Conservation (phyloP, 2,888 invertebrate genomes). For the Dryocosmus kuriphilus region DNA sequence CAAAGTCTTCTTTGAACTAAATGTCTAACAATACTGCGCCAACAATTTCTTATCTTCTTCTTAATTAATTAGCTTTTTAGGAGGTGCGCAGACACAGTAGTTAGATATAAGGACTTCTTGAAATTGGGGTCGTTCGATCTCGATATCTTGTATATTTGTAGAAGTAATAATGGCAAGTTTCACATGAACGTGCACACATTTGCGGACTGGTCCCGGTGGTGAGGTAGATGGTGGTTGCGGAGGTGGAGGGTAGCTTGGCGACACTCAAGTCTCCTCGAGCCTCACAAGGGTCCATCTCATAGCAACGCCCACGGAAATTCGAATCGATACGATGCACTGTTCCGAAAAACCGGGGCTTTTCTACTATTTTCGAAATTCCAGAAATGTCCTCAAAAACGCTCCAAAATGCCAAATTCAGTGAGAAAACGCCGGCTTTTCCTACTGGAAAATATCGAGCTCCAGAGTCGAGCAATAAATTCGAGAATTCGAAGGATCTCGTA, state of each 20-base stretch:
- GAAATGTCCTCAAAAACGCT: constrained; percentile 49
- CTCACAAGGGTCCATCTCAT: constrained; percentile 78
- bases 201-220: constrained; percentile 54
- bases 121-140: constrained; percentile 59
- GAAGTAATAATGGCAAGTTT: constrained; percentile 71
- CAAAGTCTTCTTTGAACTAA: neutral
- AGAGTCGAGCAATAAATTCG: constrained; percentile 57
- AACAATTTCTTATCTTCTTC: neutral
- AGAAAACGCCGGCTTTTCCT: constrained; percentile 45
- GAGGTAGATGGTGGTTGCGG: constrained; percentile 55
- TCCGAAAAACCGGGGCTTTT: constrained; percentile 75
- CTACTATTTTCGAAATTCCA: constrained; percentile 69
- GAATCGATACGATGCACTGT: constrained; percentile 77
- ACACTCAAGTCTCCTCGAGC: constrained; percentile 74
- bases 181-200: constrained; percentile 48
- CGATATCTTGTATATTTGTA: constrained; percentile 72
- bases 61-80: constrained; percentile 39
- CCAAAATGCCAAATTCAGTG: constrained; percentile 39
- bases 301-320: constrained; percentile 78
- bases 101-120: constrained; percentile 52
- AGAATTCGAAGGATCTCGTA: constrained; percentile 26
- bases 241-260: constrained; percentile 74
- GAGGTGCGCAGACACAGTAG: constrained; percentile 12
- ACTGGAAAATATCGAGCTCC: constrained; percentile 49
- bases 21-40: neutral